These are phyloP conservation scores for Odontocolon sp. DNA, from an alignment of 2,888 invertebrate genomes.

Conservation along the genomic window DNA sequence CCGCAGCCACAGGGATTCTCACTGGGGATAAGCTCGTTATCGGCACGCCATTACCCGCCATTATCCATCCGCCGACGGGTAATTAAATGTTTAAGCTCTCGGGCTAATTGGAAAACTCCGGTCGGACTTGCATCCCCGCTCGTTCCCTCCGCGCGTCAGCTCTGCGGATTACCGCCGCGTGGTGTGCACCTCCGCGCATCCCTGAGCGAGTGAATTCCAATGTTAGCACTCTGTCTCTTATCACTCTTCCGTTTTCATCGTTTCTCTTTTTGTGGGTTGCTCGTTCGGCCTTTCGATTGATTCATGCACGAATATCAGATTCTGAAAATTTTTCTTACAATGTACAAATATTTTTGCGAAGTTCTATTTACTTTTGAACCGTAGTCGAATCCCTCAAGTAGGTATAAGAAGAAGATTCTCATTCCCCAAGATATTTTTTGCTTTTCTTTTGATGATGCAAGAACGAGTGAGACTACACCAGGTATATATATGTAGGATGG, in stretches of 20 bases:
- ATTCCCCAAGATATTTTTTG: not conserved
- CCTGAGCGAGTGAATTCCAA: not conserved
- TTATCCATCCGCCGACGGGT: slow-evolving; percentile 70
- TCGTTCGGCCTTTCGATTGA: not conserved
- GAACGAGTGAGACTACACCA: not conserved
- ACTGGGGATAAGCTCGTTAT: slow-evolving; percentile 44
- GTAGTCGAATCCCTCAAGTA: not conserved
- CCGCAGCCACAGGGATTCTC: slow-evolving; percentile 32
- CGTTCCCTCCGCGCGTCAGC: not conserved
- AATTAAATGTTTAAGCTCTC: slow-evolving; percentile 72
- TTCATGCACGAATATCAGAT: not conserved
- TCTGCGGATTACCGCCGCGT: slow-evolving; percentile 22
- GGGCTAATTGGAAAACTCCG: slow-evolving; percentile 73
- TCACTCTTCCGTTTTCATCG: not conserved
- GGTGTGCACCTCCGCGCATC: not conserved
- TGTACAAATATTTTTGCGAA: not conserved
- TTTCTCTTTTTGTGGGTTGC: not conserved
- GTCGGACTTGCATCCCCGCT: slow-evolving; percentile 57
- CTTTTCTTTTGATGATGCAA: slow-evolving; percentile 7
- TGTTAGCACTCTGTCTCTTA: not conserved
- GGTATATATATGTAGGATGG: slow-evolving; percentile 21
- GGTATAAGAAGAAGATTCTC: slow-evolving; percentile 12
- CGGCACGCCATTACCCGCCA: slow-evolving; percentile 60
- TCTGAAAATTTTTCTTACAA: too few relatives aligned
- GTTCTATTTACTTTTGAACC: slow-evolving; percentile 1